Evolutionary conservation across 2,888 invertebrate species (phyloP).

Genomic region (Caenorhabditis japonica): DNA sequence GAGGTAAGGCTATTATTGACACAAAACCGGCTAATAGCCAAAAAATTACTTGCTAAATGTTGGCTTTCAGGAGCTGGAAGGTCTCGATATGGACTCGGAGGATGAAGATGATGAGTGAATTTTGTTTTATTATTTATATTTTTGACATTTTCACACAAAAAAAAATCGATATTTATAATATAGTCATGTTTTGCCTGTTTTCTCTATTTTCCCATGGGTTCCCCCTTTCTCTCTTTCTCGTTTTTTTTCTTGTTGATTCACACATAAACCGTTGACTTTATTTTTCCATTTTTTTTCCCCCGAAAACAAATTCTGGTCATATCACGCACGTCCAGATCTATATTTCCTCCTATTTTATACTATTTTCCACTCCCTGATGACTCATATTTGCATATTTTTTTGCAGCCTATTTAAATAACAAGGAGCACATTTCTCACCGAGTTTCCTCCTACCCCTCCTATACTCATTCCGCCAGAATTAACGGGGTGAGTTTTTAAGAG

Average conservation of each 20-base stretch:
- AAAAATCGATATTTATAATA: slow-evolving; percentile 14
- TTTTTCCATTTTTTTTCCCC: background rate
- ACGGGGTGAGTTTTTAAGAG: too few relatives aligned
- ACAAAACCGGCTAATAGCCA: too few relatives aligned
- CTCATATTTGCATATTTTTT: slow-evolving; percentile 9
- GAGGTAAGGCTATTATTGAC: too few relatives aligned
- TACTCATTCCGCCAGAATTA: too few relatives aligned
- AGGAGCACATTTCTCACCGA: background rate
- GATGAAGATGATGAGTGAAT: slow-evolving; percentile 41
- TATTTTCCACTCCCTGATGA: slow-evolving; percentile 8
- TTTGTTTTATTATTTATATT: background rate
- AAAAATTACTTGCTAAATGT: too few relatives aligned
- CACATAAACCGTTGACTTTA: slow-evolving; percentile 10
- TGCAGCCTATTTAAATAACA: too few relatives aligned
- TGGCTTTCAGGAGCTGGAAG: slow-evolving; percentile 66
- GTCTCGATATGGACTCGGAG: slow-evolving; percentile 61
- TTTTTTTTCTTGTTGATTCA: slow-evolving; percentile 15
- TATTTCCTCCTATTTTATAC: too few relatives aligned
- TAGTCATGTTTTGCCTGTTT: slow-evolving; percentile 25
- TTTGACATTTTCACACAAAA: background rate
- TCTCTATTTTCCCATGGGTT: slow-evolving; percentile 9
- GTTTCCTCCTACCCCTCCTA: background rate
- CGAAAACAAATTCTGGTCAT: too few relatives aligned
- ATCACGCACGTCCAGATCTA: too few relatives aligned
- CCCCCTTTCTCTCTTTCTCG: background rate